Percentiles rank a stretch among this genome's conserved stretches.
phyloP scores from a whole-genome alignment of 2,888 invertebrate species.

The Sclerodermus sp. region DNA sequence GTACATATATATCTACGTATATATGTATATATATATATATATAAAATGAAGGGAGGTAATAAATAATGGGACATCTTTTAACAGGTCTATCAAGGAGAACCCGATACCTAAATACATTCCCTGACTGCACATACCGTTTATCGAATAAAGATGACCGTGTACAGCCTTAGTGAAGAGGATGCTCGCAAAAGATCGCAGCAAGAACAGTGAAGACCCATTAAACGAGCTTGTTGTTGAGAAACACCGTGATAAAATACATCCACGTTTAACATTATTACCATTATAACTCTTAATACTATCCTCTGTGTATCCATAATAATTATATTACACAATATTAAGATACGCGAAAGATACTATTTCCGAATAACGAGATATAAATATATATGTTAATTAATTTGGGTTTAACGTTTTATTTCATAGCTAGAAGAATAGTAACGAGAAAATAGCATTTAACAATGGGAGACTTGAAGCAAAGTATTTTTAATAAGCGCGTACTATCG shows the following conservation, averaged over 20 bases:
- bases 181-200: too few species aligned
- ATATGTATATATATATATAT: too few species aligned
- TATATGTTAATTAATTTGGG: constrained; percentile 28
- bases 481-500: constrained; percentile 18
- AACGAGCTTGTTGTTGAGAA: constrained; percentile 37
- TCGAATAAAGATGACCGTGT: too few species aligned
- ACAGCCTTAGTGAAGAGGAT: too few species aligned
- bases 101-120: too few species aligned
- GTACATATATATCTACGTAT: too few species aligned
- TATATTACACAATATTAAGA: constrained; percentile 37
- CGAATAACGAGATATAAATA: constrained; percentile 27
- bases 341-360: constrained; percentile 34
- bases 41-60: constrained; percentile 18
- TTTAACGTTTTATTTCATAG: constrained; percentile 36
- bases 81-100: too few species aligned
- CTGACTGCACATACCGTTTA: too few species aligned
- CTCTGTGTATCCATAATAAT: constrained; percentile 42
- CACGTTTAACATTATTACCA: constrained; percentile 41
- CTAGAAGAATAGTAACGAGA: constrained; percentile 29
- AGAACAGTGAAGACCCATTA: background rate
- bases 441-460: constrained; percentile 30
- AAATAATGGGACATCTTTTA: too few species aligned
- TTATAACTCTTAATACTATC: constrained; percentile 44
- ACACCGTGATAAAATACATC: constrained; percentile 37
- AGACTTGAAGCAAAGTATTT: constrained; percentile 50